Evolutionary conservation across 2,888 invertebrate genomes (phyloP).

Genomic region (Stenchaetothrips biformis): DNA sequence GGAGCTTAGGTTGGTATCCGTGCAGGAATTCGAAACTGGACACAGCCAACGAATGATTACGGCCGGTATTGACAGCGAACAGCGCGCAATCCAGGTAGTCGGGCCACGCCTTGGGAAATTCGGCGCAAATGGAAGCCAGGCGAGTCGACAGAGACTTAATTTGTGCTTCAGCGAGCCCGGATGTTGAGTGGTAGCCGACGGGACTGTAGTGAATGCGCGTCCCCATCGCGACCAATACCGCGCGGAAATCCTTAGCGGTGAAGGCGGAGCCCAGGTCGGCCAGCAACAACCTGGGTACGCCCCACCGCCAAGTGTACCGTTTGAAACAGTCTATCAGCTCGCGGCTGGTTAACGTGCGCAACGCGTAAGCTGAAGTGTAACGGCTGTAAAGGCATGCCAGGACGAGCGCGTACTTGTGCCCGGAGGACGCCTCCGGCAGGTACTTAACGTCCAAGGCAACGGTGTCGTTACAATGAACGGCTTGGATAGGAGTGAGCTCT

Average conservation of each 20-base stretch:
- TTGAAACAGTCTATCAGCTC: neutral
- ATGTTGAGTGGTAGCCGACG: neutral
- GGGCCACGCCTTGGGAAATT: neutral
- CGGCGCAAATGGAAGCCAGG: neutral
- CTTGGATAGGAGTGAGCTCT: neutral
- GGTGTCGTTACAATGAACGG: neutral
- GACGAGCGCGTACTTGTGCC: neutral
- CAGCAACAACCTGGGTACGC: neutral
- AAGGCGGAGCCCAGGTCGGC: neutral
- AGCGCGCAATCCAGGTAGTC: neutral
- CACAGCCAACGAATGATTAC: neutral
- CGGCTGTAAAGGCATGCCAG: neutral
- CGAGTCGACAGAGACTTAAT: neutral
- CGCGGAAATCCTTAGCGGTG: neutral
- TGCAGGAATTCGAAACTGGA: neutral
- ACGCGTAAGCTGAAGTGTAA: neutral
- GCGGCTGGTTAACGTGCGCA: neutral
- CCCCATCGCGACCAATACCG: neutral
- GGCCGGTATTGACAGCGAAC: neutral
- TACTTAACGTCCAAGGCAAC: neutral
- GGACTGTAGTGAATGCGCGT: neutral
- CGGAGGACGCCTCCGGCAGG: neutral
- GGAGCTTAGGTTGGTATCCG: neutral
- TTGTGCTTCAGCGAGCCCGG: neutral
- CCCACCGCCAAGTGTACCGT: neutral